Base-by-base conservation (phyloP, 2,797 vertebrate genomes). In the Neosilurus mollespiculum region DNA sequence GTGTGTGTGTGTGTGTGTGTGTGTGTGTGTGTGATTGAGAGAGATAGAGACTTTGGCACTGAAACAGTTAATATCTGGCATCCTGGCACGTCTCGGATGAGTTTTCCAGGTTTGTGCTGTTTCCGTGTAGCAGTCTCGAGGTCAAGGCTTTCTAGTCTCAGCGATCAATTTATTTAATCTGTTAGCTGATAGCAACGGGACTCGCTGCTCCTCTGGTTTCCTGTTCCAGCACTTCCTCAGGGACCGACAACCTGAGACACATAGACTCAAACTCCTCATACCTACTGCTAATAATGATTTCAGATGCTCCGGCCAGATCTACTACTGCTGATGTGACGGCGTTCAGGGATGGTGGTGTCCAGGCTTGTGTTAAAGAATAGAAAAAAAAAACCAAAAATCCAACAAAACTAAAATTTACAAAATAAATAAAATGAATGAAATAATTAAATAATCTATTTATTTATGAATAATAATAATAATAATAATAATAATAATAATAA, bases 101-200 rank as follows among this genome's bases (percentile, higher is more conserved):
- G 83, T 90, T 91, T 93, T 85, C 91, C 93, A 94, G 93, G 88
- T 91, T 93, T 88, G 84, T 93, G 89, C 88, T 79, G 86, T 87
- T 89, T 89, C 85, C 88, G 56, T 83, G 86, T 87, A 87, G 89
- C 84, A 80, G 82, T 82, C 84, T 85, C 86, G 86, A 81, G 83
- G 84, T 88, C 89, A 86, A 83, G 83, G 88, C 88, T 89, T 91
- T 62, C 56, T 87, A 89, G 88, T 88, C 88, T 87, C 91, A 90
- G 86, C 90, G 87, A 93, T 92, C 89, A 92, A 91, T 93, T 92
- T 90, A 92, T 93, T 91, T 91, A 91, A 88, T 83, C 82, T 90
- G 91, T 91, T 88, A 92, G 86, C 70, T 89, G 89, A 90, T 88
- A 87, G 91, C 87, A 88, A 72, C 73, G 89, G 90, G 90, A 92